Evolutionary conservation across 2,888 invertebrate genomes (phyloP), one percentile per base, ranked within the genome.

Genomic region (Eristalis pertinax): DNA sequence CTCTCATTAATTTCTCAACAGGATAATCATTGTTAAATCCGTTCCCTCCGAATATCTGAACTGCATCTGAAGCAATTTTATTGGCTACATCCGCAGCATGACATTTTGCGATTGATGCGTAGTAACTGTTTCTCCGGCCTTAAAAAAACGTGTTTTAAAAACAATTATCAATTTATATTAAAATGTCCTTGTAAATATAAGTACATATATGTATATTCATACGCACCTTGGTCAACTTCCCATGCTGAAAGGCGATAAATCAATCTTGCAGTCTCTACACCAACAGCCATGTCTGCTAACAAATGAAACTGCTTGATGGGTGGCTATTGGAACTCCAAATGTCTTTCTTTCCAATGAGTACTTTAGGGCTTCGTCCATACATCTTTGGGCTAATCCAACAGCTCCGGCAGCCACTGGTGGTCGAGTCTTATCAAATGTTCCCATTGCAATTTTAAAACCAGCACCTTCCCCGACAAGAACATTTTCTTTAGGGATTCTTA

Each of bases 391-490:
- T 74, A 99, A 92, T 4, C 99, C 99, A 0, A 97, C 96, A 19
- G 99, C 98, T 8, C 97, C 97, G 13, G 98, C 96, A 13, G 98
- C 99, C 35, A 98, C 98, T 90, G 97, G 96, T 38, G 99, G 98
- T 82, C 99, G 95, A 1, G 99, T 99, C 92, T 96, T 96, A 93
- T 99, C 99, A 92, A 99, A 99, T 0, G 98, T 97, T 60, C 96
- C 96, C 99, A 99, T 99, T 13, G 99, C 98, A 91, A 99, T 97
- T 94, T 98, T 98, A 93, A 99, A 99, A 32, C 99, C 99, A 62
- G 96, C 96, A 1, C 99, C 99, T 94, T 98, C 98, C 4, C 95
- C 96, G 68, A 96, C 94, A 3, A 99, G 93, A 58, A 99, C 97
- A 93, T 99, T 99, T 94, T 98, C 98, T 91, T 97, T 97, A 4